phyloP scores from a whole-genome alignment of 1,140 invertebrate species.

The Chrysoperla carnea region DNA sequence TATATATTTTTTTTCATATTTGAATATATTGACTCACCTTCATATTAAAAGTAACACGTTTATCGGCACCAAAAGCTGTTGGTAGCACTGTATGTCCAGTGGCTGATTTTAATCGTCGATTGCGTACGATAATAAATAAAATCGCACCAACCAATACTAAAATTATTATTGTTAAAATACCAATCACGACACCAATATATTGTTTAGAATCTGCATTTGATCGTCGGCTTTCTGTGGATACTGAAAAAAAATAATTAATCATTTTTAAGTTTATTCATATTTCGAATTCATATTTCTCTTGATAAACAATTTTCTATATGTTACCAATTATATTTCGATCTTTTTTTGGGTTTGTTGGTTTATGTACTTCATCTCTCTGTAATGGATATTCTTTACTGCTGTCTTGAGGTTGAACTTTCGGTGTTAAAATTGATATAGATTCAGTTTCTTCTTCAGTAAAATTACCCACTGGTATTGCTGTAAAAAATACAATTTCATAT shows the following conservation, averaged over 20 bases:
- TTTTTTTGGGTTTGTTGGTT: constrained; percentile 31
- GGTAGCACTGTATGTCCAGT: constrained; percentile 22
- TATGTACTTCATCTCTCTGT: constrained; percentile 48
- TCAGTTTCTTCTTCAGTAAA: constrained; percentile 43
- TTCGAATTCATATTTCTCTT: no score
- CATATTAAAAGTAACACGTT: constrained; percentile 25
- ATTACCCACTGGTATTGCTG: constrained; percentile 44
- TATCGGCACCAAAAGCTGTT: constrained; percentile 22
- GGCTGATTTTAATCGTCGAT: constrained; percentile 36
- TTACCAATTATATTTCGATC: constrained; percentile 14
- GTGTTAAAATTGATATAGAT: constrained; percentile 9
- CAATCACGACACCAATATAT: constrained; percentile 54
- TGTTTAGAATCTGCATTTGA: constrained; percentile 31
- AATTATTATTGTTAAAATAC: constrained; percentile 55
- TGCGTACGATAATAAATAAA: constrained; percentile 48
- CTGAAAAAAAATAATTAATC: no score
- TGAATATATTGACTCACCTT: no score
- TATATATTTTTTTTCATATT: no score
- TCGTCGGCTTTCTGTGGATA: constrained; percentile 6
- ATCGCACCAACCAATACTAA: constrained; percentile 47
- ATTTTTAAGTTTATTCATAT: no score
- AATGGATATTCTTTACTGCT: constrained; percentile 38
- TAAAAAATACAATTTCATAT: neutral
- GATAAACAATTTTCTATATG: no score
- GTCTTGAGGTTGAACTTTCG: constrained; percentile 21